phyloP scores from a whole-genome alignment of 2,888 invertebrate species.

The Acleris emargana region DNA sequence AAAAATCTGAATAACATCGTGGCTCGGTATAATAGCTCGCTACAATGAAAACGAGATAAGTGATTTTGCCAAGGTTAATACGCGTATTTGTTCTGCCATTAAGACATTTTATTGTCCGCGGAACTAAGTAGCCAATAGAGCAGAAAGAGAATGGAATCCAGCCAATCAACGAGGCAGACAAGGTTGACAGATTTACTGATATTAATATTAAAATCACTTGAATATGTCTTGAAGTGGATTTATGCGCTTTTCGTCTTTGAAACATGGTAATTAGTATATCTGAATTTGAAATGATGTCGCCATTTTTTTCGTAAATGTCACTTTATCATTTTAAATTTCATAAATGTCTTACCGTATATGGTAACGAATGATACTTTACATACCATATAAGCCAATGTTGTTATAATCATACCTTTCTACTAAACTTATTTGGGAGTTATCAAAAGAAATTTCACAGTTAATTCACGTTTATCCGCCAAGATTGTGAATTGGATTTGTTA shows the following conservation, averaged over 20 bases:
- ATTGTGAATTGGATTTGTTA: constrained; percentile 22
- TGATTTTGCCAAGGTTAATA: constrained; percentile 55
- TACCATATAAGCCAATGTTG: no score
- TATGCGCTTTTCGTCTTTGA: constrained; percentile 21
- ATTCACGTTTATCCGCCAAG: not conserved
- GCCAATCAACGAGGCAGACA: constrained; percentile 32
- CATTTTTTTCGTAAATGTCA: no score
- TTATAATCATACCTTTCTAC: not conserved
- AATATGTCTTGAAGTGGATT: constrained; percentile 11
- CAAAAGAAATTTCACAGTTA: not conserved
- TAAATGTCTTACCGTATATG: no score
- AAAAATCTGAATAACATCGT: constrained; percentile 40
- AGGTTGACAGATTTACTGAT: constrained; percentile 30
- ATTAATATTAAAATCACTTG: constrained; percentile 23
- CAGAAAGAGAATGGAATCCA: constrained; percentile 38
- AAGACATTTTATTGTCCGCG: constrained; percentile 43
- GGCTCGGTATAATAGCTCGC: constrained; percentile 39
- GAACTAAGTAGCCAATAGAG: constrained; percentile 38
- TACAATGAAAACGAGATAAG: constrained; percentile 43
- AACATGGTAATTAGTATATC: not conserved
- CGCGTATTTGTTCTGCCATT: constrained; percentile 47
- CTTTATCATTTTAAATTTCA: no score
- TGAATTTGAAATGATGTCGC: no score
- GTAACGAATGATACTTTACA: no score
- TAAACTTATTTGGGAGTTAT: not conserved